Percentiles rank a stretch among this genome's conserved stretches.
These are phyloP conservation scores for Cyanocitta stelleri DNA, from an alignment of 2,113 vertebrate species.

Conservation along the genomic window DNA sequence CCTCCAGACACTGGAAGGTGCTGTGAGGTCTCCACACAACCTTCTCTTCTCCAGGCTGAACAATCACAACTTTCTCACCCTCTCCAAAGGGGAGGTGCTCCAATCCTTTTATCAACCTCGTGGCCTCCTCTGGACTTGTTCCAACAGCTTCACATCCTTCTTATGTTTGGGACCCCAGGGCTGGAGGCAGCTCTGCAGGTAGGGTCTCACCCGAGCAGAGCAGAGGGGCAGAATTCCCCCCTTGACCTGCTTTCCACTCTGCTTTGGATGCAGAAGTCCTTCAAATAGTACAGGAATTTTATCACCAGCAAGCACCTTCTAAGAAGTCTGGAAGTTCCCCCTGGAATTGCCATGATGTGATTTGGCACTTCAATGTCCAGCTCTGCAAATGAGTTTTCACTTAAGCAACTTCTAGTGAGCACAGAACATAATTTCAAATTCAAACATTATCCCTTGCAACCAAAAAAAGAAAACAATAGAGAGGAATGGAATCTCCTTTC, in stretches of 20 bases:
- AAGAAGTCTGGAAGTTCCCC: not conserved
- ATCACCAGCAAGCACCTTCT: not conserved
- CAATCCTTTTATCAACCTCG: rapidly evolving
- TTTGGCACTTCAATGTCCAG: not conserved
- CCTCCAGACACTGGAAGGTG: not conserved
- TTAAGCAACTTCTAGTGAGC: not conserved
- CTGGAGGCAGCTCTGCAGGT: not conserved
- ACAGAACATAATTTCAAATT: not conserved
- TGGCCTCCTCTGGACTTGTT: not conserved
- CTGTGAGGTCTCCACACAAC: not conserved
- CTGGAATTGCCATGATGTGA: rapidly evolving
- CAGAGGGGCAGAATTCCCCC: not conserved
- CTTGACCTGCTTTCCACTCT: not conserved
- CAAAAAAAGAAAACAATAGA: not conserved
- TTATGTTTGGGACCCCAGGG: not conserved
- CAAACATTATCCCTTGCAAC: not conserved
- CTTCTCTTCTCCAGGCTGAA: not conserved
- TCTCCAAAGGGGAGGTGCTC: not conserved
- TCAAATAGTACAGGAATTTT: not conserved
- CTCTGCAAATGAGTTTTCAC: not conserved
- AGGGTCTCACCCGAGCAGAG: rapidly evolving
- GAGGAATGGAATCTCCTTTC: not conserved
- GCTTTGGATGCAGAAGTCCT: not conserved
- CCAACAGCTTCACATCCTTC: not conserved
- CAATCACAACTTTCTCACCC: not conserved